Percentiles rank a stretch among this genome's conserved stretches.
Conservation (phyloP, 2,113 vertebrate genomes). For the Osmerus mordax region DNA sequence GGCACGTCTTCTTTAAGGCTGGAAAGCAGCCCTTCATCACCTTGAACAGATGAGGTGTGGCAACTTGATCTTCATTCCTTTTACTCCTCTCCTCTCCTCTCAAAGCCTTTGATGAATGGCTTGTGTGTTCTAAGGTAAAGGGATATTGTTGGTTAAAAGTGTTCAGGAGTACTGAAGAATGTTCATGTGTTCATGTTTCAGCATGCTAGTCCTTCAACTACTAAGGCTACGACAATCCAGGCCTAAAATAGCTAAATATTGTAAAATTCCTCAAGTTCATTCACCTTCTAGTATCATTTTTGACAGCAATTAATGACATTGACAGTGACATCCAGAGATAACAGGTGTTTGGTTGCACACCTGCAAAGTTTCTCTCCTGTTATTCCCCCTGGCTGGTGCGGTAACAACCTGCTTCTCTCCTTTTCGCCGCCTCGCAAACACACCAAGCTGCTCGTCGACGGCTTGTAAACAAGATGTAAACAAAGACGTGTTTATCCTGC, state of each 20-base stretch:
- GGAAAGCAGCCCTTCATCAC: constrained; percentile 64
- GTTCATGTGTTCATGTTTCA: too few relatives aligned
- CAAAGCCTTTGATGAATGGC: constrained; percentile 31
- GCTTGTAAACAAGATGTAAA: constrained; percentile 64
- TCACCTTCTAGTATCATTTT: too few relatives aligned
- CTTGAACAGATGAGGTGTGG: constrained; percentile 60
- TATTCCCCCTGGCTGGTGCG: constrained; percentile 38
- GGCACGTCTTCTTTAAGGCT: constrained; percentile 68
- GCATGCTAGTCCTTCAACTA: too few relatives aligned
- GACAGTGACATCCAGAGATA: constrained; percentile 8
- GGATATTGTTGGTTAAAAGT: constrained; percentile 52
- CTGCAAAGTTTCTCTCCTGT: constrained; percentile 56
- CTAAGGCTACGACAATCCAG: too few relatives aligned
- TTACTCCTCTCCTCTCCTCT: constrained; percentile 38
- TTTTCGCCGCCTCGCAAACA: constrained; percentile 30
- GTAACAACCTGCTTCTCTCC: constrained; percentile 35
- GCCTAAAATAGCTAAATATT: too few relatives aligned
- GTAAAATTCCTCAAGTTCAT: too few relatives aligned
- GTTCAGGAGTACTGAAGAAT: not conserved
- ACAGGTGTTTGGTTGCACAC: constrained; percentile 61
- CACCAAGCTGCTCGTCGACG: constrained; percentile 36
- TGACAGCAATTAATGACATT: too few relatives aligned
- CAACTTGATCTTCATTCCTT: constrained; percentile 47
- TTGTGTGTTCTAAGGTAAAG: constrained; percentile 37
- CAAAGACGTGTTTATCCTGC: constrained; percentile 59